phyloP scores from a whole-genome alignment of 2,113 vertebrate genomes.

The Saiga tatarica region DNA sequence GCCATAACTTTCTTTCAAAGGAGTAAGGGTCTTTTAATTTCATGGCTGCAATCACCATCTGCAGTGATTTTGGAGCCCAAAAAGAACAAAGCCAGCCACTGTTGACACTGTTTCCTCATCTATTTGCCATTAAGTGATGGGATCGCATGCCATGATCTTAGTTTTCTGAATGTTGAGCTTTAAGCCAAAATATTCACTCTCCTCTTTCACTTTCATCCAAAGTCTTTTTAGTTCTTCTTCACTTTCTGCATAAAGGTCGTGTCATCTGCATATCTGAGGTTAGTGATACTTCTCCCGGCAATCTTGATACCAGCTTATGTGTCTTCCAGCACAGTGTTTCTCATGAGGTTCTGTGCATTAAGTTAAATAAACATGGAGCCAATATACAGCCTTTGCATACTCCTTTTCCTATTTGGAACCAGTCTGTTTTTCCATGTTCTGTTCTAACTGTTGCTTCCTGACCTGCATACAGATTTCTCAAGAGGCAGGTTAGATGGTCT shows the following conservation, averaged over 20 bases:
- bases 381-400: background rate
- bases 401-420: background rate
- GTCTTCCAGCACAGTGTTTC: background rate
- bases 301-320: background rate
- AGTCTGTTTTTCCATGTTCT: background rate
- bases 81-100: background rate
- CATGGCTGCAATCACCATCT: background rate
- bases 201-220: background rate
- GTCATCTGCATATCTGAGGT: background rate
- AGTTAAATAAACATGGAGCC: background rate
- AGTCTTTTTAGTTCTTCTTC: background rate
- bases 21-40: background rate
- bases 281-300: background rate
- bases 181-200: background rate
- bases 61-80: background rate
- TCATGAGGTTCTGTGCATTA: fast-evolving
- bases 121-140: background rate
- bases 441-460: background rate
- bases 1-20: background rate
- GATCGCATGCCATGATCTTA: background rate
- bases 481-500: background rate
- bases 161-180: background rate
- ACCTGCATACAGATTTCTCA: background rate
- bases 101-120: background rate
- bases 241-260: background rate